These are phyloP conservation scores for Cygnus olor DNA, from an alignment of 2,797 vertebrate species.

Conservation along the genomic window DNA sequence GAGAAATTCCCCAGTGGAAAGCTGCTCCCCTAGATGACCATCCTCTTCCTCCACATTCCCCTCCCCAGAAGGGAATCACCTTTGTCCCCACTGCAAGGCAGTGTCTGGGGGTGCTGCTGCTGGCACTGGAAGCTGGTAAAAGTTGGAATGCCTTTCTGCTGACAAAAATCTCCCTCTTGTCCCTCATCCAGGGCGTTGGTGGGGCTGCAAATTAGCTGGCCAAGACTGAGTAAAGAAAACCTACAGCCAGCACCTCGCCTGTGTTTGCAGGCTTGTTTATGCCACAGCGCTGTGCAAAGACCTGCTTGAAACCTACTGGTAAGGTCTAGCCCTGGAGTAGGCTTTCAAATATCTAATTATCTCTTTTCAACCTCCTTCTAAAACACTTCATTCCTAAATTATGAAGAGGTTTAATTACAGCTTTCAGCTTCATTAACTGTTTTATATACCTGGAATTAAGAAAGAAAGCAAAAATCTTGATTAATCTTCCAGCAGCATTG, in stretches of 20 bases:
- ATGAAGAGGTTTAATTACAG: slow-evolving; percentile 64
- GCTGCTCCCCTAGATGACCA: background rate
- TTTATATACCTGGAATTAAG: background rate
- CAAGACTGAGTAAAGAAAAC: background rate
- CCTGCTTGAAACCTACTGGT: background rate
- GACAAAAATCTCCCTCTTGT: background rate
- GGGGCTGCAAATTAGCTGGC: background rate
- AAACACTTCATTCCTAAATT: slow-evolving; percentile 51
- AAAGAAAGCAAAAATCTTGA: background rate
- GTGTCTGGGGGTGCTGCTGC: background rate
- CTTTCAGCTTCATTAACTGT: slow-evolving; percentile 62
- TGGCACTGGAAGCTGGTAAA: background rate
- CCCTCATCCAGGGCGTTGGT: accelerated
- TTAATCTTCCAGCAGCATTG: background rate
- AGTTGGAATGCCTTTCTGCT: background rate
- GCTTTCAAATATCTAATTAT: slow-evolving; percentile 40
- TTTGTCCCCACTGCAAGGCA: background rate
- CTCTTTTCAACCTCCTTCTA: slow-evolving; percentile 39
- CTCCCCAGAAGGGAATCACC: background rate
- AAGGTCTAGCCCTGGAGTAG: background rate
- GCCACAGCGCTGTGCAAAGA: background rate
- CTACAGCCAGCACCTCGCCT: background rate
- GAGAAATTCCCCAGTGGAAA: background rate
- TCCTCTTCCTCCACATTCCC: background rate
- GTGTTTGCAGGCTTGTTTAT: background rate